Base-by-base conservation (phyloP, 2,888 invertebrate species). In the Drosophila quinaria region DNA sequence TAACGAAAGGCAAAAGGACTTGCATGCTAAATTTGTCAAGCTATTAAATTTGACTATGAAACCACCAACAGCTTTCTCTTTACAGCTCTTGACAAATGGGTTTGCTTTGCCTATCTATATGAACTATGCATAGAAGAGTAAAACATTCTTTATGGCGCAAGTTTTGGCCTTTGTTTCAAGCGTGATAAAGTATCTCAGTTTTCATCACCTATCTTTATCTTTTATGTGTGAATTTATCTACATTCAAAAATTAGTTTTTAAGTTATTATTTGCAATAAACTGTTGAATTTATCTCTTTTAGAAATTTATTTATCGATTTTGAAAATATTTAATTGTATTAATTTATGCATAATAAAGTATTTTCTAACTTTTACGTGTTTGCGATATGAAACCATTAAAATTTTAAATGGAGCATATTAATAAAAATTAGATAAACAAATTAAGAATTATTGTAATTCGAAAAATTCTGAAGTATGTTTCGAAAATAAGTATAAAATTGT, bases 11-110 rank as follows among this genome's bases (percentile, higher is more conserved):
- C 44, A 2, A 52, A 52, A 41, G 35, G 52, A 52, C 33, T 42
- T 52, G 25, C 37, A 50, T 65, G 52, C 41, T 17, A 54, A 63
- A 71, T 72, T 76, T 58, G 66, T 64, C 68, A 50, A 60, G 55
- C 71, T 63, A 61, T 71, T 60, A 61, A 58, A 69, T 60, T 56
- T 29, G 39, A 58, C 62, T 73, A 42, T 50, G 31, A 15, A 51
- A 67, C 42, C n/a, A 47, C 44, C 17, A 62, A 42, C 39, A 25
- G 42, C 42, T 37, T 37, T 1, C 11, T 50, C 51, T 63, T 61
- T 49, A 44, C 61, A 39, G 49, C 46, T 69, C 37, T 33, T 25
- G 31, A 69, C 52, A 70, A 69, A 69, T 59, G 39, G 13, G 8
- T 37, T 33, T 44, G 31, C 25, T 54, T 54, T 15, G 58, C 13